These are phyloP conservation scores for Taphrorychus bicolor DNA, from an alignment of 2,888 invertebrate species.

Conservation along the genomic window DNA sequence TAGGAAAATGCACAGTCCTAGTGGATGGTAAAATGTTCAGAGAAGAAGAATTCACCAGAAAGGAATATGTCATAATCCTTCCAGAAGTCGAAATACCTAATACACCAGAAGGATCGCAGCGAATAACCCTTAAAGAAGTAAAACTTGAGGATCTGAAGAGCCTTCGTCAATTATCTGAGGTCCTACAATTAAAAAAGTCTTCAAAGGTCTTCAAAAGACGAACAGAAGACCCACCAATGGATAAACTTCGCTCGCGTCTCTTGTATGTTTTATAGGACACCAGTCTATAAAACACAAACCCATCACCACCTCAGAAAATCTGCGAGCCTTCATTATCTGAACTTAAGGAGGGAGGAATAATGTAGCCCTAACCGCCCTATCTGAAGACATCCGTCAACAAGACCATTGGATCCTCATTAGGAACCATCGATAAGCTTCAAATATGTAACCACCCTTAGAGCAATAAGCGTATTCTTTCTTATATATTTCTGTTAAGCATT, in stretches of 20 bases:
- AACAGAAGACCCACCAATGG: background rate
- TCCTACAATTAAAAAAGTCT: background rate
- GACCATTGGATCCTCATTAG: too few relatives aligned
- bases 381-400: too few relatives aligned
- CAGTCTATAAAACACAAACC: background rate
- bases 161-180: background rate
- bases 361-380: too few relatives aligned
- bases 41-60: background rate
- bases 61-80: background rate
- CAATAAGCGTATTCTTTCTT: too few relatives aligned
- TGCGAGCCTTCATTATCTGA: too few relatives aligned
- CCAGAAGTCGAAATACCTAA: background rate
- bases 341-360: too few relatives aligned
- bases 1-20: background rate
- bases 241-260: background rate
- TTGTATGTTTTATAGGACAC: background rate
- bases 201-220: background rate
- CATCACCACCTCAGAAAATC: too few relatives aligned
- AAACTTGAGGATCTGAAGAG: background rate
- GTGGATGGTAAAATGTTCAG: background rate
- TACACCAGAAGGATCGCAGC: background rate
- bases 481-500: too few relatives aligned
- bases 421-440: too few relatives aligned
- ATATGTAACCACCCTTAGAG: too few relatives aligned
- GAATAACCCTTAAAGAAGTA: background rate